These are phyloP conservation scores for Peromyscus aztecus DNA, from an alignment of 2,797 vertebrate species.

Conservation along the genomic window DNA sequence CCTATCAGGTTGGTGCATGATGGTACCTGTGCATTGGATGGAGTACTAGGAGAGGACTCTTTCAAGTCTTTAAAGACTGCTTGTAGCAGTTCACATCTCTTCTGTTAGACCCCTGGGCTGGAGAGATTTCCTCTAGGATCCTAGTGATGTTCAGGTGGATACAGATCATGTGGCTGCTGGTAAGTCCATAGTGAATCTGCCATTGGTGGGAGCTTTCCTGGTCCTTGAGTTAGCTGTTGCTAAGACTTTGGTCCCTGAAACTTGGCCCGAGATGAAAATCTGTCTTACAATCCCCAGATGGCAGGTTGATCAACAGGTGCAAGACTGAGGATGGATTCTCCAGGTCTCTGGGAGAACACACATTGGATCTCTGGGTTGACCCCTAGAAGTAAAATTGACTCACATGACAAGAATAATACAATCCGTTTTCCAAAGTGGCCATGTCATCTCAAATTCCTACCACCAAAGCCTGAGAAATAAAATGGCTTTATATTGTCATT, in stretches of 20 bases:
- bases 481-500: background rate
- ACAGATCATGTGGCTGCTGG: background rate
- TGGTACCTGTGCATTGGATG: background rate
- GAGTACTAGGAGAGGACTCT: background rate
- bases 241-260: background rate
- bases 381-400: background rate
- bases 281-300: background rate
- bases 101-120: background rate
- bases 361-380: background rate
- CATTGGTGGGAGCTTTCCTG: background rate
- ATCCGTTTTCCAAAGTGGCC: constrained; percentile 35
- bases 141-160: background rate
- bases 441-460: background rate
- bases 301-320: background rate
- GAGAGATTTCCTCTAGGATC: background rate
- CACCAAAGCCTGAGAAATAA: background rate
- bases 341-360: background rate
- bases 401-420: background rate
- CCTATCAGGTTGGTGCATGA: background rate
- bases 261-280: no score
- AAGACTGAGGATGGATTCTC: background rate
- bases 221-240: background rate
- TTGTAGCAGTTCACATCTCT: background rate
- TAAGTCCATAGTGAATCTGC: background rate
- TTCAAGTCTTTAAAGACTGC: background rate